Conservation (phyloP, 2,113 vertebrate genomes). For the Sylvietta virens region DNA sequence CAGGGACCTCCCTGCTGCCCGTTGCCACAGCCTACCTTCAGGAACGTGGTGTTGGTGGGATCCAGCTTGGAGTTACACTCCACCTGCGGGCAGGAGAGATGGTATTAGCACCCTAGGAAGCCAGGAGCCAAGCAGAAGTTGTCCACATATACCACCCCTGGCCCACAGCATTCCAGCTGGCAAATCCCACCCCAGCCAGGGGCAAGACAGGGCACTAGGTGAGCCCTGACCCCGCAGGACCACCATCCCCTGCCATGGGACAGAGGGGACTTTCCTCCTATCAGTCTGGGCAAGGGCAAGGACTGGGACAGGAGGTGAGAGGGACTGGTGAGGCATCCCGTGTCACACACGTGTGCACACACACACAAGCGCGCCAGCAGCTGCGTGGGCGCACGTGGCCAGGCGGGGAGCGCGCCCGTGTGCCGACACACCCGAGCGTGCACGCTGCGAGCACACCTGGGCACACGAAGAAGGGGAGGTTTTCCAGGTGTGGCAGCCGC, state of each 20-base stretch:
- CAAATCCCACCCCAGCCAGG: background rate
- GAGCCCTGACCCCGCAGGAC: fast-evolving
- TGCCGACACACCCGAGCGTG: fast-evolving
- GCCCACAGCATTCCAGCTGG: background rate
- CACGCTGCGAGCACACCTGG: background rate
- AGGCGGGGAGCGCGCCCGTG: background rate
- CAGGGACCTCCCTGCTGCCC: background rate
- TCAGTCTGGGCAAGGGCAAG: background rate
- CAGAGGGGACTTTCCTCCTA: background rate
- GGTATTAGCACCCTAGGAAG: background rate
- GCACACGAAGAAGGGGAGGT: background rate
- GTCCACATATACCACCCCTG: background rate
- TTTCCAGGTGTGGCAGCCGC: background rate
- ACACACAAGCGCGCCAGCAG: background rate
- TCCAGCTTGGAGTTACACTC: constrained; percentile 99
- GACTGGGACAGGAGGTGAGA: background rate
- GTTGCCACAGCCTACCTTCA: constrained; percentile 79
- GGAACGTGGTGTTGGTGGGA: constrained; percentile 94
- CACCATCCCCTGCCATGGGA: background rate
- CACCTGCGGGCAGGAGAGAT: constrained; percentile 71
- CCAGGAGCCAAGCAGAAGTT: background rate
- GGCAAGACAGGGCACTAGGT: background rate
- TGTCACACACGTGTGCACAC: fast-evolving
- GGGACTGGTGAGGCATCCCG: background rate
- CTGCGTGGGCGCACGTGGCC: background rate